Conservation (phyloP, 2,888 invertebrate species). For the Chymomyza procnemis region DNA sequence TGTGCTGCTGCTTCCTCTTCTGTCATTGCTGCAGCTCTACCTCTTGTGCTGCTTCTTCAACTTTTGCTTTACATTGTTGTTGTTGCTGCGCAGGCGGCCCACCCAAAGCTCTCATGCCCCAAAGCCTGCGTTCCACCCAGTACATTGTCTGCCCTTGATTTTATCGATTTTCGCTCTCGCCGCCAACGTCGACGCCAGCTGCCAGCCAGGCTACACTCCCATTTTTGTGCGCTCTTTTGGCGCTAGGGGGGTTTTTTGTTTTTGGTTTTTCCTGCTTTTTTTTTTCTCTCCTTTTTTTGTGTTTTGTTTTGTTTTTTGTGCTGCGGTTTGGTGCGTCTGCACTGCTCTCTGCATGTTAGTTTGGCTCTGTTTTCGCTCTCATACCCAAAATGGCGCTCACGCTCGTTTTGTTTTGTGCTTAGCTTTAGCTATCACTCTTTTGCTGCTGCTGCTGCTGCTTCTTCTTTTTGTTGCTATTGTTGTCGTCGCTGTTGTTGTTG, state of each 20-base stretch:
- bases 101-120: slow-evolving; percentile 6
- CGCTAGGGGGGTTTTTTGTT: slow-evolving; percentile 1
- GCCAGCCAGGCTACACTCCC: neutral
- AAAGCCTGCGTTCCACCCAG: slow-evolving; percentile 31
- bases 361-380: slow-evolving; percentile 7
- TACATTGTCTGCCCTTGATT: slow-evolving; percentile 78
- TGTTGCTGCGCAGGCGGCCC: slow-evolving; percentile 24
- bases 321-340: neutral
- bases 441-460: slow-evolving; percentile 19
- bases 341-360: slow-evolving; percentile 6
- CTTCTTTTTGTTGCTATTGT: slow-evolving; percentile 9
- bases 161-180: slow-evolving; percentile 76
- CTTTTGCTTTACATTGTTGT: slow-evolving; percentile 18
- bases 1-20: neutral
- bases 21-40: neutral
- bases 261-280: neutral
- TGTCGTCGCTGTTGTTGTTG: neutral
- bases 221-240: neutral
- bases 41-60: neutral
- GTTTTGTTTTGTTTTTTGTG: neutral
- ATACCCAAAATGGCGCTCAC: slow-evolving; percentile 28
- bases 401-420: slow-evolving; percentile 49
- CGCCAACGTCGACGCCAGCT: slow-evolving; percentile 8
- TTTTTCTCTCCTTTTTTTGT: slow-evolving; percentile 10
- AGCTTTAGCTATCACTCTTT: slow-evolving; percentile 44